Conservation (phyloP, 2,888 invertebrate species). For the Idaea dimidiata region DNA sequence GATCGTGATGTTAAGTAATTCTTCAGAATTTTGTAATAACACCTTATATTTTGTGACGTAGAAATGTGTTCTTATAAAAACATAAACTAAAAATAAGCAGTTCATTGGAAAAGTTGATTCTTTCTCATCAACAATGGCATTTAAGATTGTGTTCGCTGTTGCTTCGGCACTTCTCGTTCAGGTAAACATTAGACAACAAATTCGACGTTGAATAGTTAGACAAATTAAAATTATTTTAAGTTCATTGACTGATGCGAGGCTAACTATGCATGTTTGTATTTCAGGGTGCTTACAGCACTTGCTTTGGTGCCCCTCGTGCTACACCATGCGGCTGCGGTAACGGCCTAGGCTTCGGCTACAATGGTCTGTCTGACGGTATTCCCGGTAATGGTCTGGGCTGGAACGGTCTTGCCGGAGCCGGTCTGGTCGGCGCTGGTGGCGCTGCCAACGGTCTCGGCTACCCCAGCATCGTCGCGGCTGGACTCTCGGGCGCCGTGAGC, state of each 20-base stretch:
- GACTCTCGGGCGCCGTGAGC: constrained; percentile 13
- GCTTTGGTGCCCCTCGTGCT: background rate
- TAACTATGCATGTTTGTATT: background rate
- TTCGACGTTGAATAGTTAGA: too few relatives aligned
- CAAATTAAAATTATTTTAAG: too few relatives aligned
- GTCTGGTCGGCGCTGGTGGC: constrained; percentile 28
- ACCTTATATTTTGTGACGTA: background rate
- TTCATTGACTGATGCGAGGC: too few relatives aligned
- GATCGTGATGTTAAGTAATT: background rate
- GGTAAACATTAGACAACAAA: background rate
- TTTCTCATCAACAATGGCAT: constrained; percentile 27
- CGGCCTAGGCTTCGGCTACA: constrained; percentile 17
- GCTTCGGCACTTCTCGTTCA: constrained; percentile 19
- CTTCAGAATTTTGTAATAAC: background rate
- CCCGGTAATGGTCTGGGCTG: constrained; percentile 12
- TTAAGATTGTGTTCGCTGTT: constrained; percentile 27
- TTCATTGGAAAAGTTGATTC: background rate
- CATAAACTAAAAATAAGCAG: background rate
- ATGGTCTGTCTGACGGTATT: constrained; percentile 9
- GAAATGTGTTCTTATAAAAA: background rate
- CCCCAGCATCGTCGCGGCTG: constrained; percentile 8
- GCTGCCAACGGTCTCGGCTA: constrained; percentile 29
- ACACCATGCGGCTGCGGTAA: background rate
- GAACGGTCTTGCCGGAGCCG: constrained; percentile 28
- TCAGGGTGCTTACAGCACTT: background rate